A percentile compares a stretch with the other conserved stretches of the same genome.
Conservation (phyloP, 2,797 vertebrate genomes). For the Salmo trutta region DNA sequence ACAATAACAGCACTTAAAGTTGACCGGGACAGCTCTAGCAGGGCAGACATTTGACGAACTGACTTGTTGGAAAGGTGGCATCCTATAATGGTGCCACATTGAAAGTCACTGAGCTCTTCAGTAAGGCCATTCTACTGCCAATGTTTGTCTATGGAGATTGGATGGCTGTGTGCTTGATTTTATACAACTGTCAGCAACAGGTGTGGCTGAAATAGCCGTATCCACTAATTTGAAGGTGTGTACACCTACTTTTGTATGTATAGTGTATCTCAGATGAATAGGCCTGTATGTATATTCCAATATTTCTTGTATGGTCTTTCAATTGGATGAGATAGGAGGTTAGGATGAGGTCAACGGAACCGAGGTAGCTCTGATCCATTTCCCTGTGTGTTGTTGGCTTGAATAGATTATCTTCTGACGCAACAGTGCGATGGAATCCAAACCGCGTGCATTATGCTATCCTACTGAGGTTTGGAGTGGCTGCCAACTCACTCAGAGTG, state of each 20-base stretch:
- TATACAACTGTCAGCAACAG: too few relatives aligned
- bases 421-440: slow-evolving; percentile 67
- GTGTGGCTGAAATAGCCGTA: too few relatives aligned
- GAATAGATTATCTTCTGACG: slow-evolving; percentile 70
- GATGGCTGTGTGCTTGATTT: too few relatives aligned
- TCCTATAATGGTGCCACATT: too few relatives aligned
- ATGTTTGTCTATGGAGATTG: too few relatives aligned
- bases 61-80: too few relatives aligned
- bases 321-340: slow-evolving; percentile 47
- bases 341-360: slow-evolving; percentile 60
- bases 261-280: not conserved
- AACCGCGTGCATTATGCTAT: slow-evolving; percentile 32
- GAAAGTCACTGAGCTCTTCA: too few relatives aligned
- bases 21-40: too few relatives aligned
- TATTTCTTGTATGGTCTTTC: not conserved
- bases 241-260: not conserved
- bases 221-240: too few relatives aligned
- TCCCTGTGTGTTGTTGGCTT: slow-evolving; percentile 55
- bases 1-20: too few relatives aligned
- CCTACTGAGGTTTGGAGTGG: slow-evolving; percentile 37
- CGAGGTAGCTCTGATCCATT: slow-evolving; percentile 59
- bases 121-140: too few relatives aligned
- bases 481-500: slow-evolving; percentile 66
- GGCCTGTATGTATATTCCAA: not conserved
- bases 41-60: too few relatives aligned